Evolutionary conservation across 2,888 invertebrate species (phyloP).

Genomic region (Congeria kusceri): DNA sequence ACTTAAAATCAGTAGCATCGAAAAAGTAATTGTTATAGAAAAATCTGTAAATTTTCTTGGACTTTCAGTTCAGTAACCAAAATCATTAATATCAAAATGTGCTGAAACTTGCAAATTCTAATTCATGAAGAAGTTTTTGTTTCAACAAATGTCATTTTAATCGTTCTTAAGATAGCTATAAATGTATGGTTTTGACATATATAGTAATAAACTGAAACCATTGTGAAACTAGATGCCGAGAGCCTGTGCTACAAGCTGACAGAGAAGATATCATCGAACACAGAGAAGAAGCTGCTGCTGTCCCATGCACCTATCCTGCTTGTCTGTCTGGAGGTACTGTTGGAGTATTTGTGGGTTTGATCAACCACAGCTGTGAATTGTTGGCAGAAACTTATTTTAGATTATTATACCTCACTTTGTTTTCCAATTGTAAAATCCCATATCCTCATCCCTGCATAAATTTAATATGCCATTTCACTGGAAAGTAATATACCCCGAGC

Average conservation of each 20-base stretch:
- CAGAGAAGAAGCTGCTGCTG: constrained; percentile 95
- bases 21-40: too few species aligned
- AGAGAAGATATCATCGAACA: constrained; percentile 96
- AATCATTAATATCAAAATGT: neutral
- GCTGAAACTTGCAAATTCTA: neutral
- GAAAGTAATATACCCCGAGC: too few species aligned
- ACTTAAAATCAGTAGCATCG: too few species aligned
- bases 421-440: too few species aligned
- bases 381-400: too few species aligned
- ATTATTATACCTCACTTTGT: too few species aligned
- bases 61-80: too few species aligned
- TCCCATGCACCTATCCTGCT: constrained; percentile 98
- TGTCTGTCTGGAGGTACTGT: constrained; percentile 94
- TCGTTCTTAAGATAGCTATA: neutral
- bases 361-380: neutral
- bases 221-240: constrained; percentile 92
- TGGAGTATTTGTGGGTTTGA: neutral
- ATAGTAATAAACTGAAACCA: neutral
- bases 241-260: constrained; percentile 96
- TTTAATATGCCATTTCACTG: too few species aligned
- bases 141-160: too few species aligned
- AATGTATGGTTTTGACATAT: neutral
- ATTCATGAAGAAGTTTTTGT: neutral
- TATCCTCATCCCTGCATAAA: too few species aligned
- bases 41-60: too few species aligned